Conservation (phyloP, 1,140 invertebrate species). For the Triops longicaudatus region DNA sequence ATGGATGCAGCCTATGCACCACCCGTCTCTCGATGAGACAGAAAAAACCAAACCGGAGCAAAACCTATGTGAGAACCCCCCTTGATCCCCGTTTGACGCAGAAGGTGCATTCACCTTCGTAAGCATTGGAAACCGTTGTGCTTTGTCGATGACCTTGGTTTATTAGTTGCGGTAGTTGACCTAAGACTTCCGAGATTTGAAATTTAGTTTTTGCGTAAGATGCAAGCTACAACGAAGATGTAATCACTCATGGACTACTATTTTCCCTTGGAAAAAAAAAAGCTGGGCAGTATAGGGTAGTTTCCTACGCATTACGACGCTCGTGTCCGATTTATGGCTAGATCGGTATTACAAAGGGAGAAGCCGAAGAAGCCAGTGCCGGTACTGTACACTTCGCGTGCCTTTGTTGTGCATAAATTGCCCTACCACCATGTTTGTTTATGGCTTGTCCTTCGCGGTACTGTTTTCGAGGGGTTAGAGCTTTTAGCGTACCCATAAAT, state of each 20-base stretch:
- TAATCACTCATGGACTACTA: no score
- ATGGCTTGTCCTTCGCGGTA: slow-evolving; percentile 3
- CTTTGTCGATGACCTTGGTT: neutral
- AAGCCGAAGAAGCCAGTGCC: neutral
- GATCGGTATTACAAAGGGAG: neutral
- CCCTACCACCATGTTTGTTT: neutral
- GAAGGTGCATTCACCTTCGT: neutral
- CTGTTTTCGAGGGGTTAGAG: neutral
- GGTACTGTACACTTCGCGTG: neutral
- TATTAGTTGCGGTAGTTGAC: neutral
- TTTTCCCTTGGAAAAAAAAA: no score
- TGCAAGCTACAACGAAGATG: no score
- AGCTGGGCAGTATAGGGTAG: neutral
- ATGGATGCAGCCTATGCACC: neutral
- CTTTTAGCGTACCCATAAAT: neutral
- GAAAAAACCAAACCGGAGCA: neutral
- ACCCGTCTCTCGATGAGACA: neutral
- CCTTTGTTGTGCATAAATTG: neutral
- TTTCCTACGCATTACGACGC: neutral
- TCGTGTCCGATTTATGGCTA: neutral
- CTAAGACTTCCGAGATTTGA: neutral
- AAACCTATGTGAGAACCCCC: neutral
- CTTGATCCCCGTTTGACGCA: neutral
- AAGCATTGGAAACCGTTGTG: neutral
- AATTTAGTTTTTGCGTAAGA: no score